A percentile compares a stretch with the other conserved stretches of the same genome.
Conservation (phyloP, 2,113 vertebrate species). For the Crotalus viridis region DNA sequence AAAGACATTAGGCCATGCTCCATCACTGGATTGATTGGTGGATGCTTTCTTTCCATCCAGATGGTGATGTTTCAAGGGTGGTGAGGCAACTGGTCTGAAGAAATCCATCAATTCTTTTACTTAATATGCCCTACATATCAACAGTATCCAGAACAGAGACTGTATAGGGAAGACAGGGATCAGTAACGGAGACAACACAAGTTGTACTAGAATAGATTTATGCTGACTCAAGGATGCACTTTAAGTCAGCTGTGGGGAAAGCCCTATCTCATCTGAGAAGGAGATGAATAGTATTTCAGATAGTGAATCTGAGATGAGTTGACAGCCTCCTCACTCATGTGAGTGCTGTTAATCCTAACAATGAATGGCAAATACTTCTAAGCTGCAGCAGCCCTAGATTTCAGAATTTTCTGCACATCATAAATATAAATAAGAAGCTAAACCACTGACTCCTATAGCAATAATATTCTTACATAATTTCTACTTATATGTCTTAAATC, state of each 20-base stretch:
- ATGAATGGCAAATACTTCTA: not conserved
- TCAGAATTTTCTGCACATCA: not conserved
- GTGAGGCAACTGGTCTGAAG: not conserved
- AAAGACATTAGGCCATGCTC: not conserved
- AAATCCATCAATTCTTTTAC: not conserved
- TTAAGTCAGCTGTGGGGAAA: not conserved
- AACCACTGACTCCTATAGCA: not conserved
- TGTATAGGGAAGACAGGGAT: not conserved
- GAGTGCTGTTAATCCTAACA: not conserved
- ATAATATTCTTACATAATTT: not conserved
- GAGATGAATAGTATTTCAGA: not conserved
- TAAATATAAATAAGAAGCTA: not conserved
- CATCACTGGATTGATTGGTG: not conserved
- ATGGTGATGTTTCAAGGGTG: not conserved
- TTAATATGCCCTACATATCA: not conserved
- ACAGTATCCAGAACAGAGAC: not conserved
- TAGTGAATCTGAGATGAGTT: not conserved
- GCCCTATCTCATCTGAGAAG: not conserved
- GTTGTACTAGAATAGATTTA: not conserved
- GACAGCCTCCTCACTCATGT: not conserved
- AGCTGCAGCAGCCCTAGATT: not conserved
- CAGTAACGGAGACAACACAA: not conserved
- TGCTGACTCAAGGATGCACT: not conserved
- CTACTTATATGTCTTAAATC: not conserved
- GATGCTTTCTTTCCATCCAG: not conserved